Base-by-base conservation (phyloP, 2,888 invertebrate species). In the Mesorhabditis spiculigera region DNA sequence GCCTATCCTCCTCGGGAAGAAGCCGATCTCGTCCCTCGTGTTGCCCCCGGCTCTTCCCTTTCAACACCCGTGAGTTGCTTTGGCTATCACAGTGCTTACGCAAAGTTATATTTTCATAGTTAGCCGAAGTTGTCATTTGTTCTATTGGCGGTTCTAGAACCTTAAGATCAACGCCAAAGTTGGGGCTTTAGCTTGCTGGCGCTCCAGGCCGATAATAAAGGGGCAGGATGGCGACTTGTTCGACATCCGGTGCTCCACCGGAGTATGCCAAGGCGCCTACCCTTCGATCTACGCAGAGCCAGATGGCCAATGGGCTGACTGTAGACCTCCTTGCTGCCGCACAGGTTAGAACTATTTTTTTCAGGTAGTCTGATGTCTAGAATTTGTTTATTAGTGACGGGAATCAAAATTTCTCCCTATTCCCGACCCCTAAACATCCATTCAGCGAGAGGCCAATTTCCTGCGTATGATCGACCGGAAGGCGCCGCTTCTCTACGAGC, bases 391-490 rank as follows among this genome's bases (percentile, higher is more conserved):
- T 28, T 28, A 28, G 28, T 80, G 80, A 16, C 75, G 76, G 63
- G n/a, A 50, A 50, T 50, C 58, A n/a, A 50, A 3, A 13, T 50
- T 50, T 13, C 10, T n/a, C 8, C 8, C 8, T 13, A 50, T 50
- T n/a, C n/a, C 58, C 10, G n/a, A 68, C 66, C 63, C 68, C 62
- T 71, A 63, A 68, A 68, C 62, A 67, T 42, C 50, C 69, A 16
- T 77, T 64, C 84, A 86, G 75, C 71, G 86, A 28, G 86, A 86
- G 71, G 86, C 86, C 45, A 85, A 86, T 69, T 86, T 86, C 71
- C 76, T 86, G 62, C 81, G 85, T 16, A 86, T 86, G 86, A 86
- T 86, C 68, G 86, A 86, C 73, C 75, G 85, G 41, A 85, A 85
- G 66, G 85, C 84, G 13, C 85, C 85, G 5, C 74, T 83, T 45